Conservation (phyloP, 1,140 invertebrate species). For the Homarus americanus region DNA sequence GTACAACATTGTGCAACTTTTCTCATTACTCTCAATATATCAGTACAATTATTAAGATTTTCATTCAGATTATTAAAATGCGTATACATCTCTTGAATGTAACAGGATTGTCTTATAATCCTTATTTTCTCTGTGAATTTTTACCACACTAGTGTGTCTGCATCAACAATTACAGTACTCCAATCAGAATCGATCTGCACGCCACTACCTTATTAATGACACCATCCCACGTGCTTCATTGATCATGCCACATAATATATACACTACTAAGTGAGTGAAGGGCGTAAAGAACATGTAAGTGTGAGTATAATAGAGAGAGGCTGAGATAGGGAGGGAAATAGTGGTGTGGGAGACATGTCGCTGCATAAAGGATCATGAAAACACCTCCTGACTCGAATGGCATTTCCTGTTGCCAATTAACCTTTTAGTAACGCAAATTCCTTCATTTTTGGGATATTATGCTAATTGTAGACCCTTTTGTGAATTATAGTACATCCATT, state of each 20-base stretch:
- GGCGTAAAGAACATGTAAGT: not conserved
- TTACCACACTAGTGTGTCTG: too few relatives aligned
- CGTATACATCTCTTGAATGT: too few relatives aligned
- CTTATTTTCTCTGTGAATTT: too few relatives aligned
- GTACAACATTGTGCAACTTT: too few relatives aligned
- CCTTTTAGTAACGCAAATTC: constrained; percentile 12
- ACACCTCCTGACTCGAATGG: constrained; percentile 37
- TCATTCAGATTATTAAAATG: too few relatives aligned
- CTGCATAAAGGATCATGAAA: constrained; percentile 43
- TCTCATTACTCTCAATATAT: too few relatives aligned
- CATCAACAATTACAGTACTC: too few relatives aligned
- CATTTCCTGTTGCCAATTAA: constrained; percentile 56
- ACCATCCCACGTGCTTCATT: not conserved
- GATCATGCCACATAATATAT: not conserved
- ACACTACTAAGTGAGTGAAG: not conserved
- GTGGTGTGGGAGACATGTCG: constrained; percentile 27
- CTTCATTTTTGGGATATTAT: not conserved
- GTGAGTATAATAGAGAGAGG: not conserved
- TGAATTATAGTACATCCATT: too few relatives aligned
- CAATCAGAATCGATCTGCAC: too few relatives aligned
- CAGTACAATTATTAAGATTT: too few relatives aligned
- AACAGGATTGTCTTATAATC: too few relatives aligned
- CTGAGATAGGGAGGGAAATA: constrained; percentile 2
- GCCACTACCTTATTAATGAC: too few relatives aligned
- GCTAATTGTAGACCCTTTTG: not conserved